These are phyloP conservation scores for Anoplopoma fimbria DNA, from an alignment of 2,113 vertebrate species.

Conservation along the genomic window DNA sequence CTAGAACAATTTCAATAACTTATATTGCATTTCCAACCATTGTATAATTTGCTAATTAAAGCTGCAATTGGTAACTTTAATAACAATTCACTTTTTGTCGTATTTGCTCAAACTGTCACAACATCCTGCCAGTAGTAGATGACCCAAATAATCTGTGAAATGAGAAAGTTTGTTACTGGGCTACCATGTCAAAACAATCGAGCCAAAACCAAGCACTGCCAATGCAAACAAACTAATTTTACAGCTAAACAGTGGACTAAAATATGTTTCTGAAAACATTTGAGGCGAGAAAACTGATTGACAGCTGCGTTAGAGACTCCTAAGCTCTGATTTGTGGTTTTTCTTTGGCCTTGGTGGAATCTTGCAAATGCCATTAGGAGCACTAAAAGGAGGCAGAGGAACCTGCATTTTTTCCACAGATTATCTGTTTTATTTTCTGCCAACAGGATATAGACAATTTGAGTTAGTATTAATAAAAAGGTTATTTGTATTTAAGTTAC, in stretches of 20 bases:
- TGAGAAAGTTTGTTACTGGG: too few relatives aligned
- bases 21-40: neutral
- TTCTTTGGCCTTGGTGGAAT: neutral
- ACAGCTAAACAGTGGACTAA: too few relatives aligned
- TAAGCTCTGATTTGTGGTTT: neutral
- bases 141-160: too few relatives aligned
- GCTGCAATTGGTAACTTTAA: neutral
- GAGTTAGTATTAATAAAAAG: neutral
- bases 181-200: neutral
- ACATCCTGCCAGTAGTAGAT: too few relatives aligned
- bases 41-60: neutral
- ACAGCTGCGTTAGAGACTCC: neutral
- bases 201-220: neutral
- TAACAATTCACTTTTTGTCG: too few relatives aligned
- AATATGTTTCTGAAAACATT: too few relatives aligned
- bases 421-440: neutral
- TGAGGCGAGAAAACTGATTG: too few relatives aligned
- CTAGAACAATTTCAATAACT: neutral
- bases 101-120: too few relatives aligned
- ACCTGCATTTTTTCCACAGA: too few relatives aligned
- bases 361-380: neutral
- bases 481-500: neutral
- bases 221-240: too few relatives aligned
- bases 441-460: neutral
- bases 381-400: neutral